A percentile compares a stretch with the other conserved stretches of the same genome.
Evolutionary conservation across 2,113 vertebrate genomes (phyloP).

Genomic region (Phylloscopus whistleri): DNA sequence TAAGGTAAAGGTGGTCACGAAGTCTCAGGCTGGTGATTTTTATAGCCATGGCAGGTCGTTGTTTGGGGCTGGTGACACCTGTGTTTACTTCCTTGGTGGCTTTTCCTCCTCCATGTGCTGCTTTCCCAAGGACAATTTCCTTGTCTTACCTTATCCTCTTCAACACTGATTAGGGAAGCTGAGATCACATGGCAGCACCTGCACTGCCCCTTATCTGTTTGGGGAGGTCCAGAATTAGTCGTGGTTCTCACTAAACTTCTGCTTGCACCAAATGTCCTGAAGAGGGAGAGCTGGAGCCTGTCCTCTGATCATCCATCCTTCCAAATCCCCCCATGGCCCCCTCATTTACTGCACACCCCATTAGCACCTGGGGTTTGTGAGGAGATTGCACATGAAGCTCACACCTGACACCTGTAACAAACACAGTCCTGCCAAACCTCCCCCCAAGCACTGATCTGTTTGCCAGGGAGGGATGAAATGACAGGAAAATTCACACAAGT

Average conservation of each 20-base stretch:
- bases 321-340: background rate
- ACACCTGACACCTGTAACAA: background rate
- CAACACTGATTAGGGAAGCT: background rate
- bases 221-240: background rate
- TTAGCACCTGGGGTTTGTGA: background rate
- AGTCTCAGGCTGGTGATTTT: background rate
- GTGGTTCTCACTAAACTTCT: background rate
- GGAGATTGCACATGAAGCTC: background rate
- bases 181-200: background rate
- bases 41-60: background rate
- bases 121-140: constrained; percentile 36
- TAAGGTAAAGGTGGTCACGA: background rate
- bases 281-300: constrained; percentile 52
- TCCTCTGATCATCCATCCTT: background rate
- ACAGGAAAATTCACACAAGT: background rate
- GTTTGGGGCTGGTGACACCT: background rate
- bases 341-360: background rate
- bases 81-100: constrained; percentile 6
- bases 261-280: background rate
- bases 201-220: constrained; percentile 1
- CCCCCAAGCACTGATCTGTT: background rate
- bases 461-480: background rate
- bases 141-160: constrained; percentile 5
- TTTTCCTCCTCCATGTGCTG: background rate
- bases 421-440: rapidly evolving